Evolutionary conservation across 2,797 vertebrate genomes (phyloP).

Genomic region (Myotis vivesi): DNA sequence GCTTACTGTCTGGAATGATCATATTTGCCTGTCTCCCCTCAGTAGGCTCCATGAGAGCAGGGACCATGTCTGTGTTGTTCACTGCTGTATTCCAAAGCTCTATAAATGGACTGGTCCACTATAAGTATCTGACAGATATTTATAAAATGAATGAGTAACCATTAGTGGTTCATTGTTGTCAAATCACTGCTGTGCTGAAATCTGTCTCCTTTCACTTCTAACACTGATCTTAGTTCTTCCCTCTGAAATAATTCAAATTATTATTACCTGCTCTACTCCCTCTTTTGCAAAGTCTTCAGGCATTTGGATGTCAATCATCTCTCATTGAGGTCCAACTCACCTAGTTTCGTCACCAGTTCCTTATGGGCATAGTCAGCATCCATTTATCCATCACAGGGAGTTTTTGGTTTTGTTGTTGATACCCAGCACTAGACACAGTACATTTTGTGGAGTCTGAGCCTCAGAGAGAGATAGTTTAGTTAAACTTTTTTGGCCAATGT

Average conservation of each 20-base stretch:
- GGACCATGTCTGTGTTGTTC: neutral
- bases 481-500: neutral
- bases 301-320: conserved; percentile 5
- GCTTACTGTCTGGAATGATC: conserved; percentile 11
- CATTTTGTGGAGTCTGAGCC: neutral
- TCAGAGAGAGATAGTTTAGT: neutral
- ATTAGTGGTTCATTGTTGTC: neutral
- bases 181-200: neutral
- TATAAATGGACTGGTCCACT: neutral
- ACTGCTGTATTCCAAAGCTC: neutral
- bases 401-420: conserved; percentile 36
- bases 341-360: conserved; percentile 13
- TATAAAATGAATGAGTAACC: conserved; percentile 30
- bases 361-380: neutral
- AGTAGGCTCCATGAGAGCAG: neutral
- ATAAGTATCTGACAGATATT: neutral
- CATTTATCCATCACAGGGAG: neutral
- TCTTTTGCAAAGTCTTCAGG: conserved; percentile 19
- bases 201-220: conserved; percentile 16
- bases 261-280: neutral
- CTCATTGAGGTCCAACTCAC: neutral
- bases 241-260: neutral
- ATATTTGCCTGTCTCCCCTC: neutral
- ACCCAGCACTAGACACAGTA: neutral
- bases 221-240: neutral